Conservation (phyloP, 23 tunicate genomes). For the Trididemnum nubilum region DNA sequence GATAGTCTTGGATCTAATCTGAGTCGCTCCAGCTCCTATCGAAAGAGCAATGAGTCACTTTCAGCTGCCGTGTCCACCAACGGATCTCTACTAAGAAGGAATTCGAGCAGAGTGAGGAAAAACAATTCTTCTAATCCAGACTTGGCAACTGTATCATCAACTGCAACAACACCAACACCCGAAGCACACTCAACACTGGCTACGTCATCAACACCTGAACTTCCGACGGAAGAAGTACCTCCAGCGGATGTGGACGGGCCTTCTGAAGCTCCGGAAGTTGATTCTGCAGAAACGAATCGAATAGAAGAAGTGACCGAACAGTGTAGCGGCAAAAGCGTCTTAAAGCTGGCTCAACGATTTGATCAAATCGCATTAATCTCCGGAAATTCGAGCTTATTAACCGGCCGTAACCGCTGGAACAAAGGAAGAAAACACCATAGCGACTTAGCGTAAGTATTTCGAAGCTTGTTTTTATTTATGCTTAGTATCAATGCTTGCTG, state of each 20-base stretch:
- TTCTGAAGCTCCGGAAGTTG: background rate
- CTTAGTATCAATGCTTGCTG: too few species aligned
- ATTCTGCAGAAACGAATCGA: background rate
- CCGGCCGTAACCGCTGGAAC: background rate
- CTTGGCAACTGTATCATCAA: background rate
- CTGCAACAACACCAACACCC: background rate
- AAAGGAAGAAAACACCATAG: conserved; percentile 26
- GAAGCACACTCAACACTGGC: background rate
- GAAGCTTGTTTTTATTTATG: too few species aligned
- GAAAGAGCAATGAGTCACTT: background rate
- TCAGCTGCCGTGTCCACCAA: background rate
- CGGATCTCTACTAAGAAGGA: background rate
- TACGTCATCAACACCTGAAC: background rate
- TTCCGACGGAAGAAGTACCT: background rate
- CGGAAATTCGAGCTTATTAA: background rate
- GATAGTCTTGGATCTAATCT: background rate
- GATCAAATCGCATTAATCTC: background rate
- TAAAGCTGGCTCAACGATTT: conserved; percentile 31
- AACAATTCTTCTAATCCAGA: background rate
- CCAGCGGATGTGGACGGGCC: background rate
- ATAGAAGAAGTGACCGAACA: background rate
- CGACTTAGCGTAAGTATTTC: conserved; percentile 24
- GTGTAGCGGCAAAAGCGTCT: background rate
- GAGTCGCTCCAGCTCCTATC: background rate
- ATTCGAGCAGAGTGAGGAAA: background rate